Percentiles rank a stretch among this genome's conserved stretches.
Conservation (phyloP, 2,113 vertebrate species). For the Rhea americana region DNA sequence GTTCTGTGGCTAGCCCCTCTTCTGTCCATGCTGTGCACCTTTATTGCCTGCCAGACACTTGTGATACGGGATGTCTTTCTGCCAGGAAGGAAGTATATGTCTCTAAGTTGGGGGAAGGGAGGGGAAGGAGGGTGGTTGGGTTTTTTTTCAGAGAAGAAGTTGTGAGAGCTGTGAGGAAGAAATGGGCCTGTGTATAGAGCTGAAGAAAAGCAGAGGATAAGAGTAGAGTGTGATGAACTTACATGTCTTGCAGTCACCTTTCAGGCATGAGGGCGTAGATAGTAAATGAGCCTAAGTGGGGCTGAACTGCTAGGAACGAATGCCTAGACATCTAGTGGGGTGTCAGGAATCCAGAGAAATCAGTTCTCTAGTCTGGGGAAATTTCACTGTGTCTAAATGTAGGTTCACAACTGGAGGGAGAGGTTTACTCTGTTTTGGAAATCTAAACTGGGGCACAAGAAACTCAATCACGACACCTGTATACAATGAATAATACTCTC, state of each 20-base stretch:
- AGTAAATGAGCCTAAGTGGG: not conserved
- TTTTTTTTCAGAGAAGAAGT: no score
- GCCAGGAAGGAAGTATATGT: no score
- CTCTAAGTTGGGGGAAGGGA: no score
- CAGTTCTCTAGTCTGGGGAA: not conserved
- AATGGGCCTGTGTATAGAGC: fast-evolving
- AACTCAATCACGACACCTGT: not conserved
- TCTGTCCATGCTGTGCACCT: fast-evolving
- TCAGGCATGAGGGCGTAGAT: not conserved
- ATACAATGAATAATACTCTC: not conserved
- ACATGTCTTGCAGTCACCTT: not conserved
- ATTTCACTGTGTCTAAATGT: not conserved
- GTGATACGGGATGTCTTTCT: fast-evolving
- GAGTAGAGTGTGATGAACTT: not conserved
- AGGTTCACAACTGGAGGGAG: not conserved
- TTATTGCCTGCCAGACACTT: not conserved
- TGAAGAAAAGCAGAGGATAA: not conserved
- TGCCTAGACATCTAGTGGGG: not conserved
- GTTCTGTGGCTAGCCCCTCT: not conserved
- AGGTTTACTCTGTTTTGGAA: not conserved
- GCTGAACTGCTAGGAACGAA: not conserved
- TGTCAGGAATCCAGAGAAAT: slow-evolving; percentile 17
- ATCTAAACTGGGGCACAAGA: slow-evolving; percentile 1
- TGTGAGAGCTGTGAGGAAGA: not conserved
- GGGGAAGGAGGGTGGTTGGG: no score